Base-by-base conservation (phyloP, 2,888 invertebrate genomes). In the Lasioglossum vierecki region DNA sequence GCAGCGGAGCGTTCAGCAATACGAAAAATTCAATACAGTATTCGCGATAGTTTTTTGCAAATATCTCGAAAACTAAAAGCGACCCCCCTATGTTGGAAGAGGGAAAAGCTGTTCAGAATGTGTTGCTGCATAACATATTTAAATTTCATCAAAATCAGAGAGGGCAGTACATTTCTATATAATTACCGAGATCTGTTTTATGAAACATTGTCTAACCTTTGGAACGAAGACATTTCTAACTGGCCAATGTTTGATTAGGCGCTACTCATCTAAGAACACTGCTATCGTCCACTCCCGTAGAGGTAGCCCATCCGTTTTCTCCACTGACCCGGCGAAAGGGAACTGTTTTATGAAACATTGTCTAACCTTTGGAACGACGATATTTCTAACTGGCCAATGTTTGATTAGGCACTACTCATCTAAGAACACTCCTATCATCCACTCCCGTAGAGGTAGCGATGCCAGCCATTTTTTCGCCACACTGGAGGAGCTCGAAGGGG, bases 341-440 rank as follows among this genome's bases (percentile, higher is more conserved):
- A 18, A n/a, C 30, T 30, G 30, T 30, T 30, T 30, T 30, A 30
- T 30, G 30, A 30, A 30, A 5, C 13, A 15, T 15, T 60, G 13
- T 26, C 26, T 26, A 35, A 41, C 9, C 11, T 9, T 68, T 39
- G 39, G 39, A 68, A 68, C 9, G 22, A 68, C 22, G 18, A 68
- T 3, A 41, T 22, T 11, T 41, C 11, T 68, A 68, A 11, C 11
- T 13, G 9, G 4, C 22, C 9, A 68, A 39, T 39, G n/a, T 68
- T 30, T 41, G 22, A 35, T 75, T 68, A 88, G 89, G 63, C 79
- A 15, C 57, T 13, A 76, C 72, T n/a, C 78, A 82, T 35, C n/a
- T 71, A 11, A 80, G 26, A 39, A 30, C 39, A 4, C 53, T 70
- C 0, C 15, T 80, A 44, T 57, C 71, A 8, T 13, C 79, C 13